Base-by-base conservation (phyloP, 1,140 invertebrate species). In the Pogonomyrmex californicus region DNA sequence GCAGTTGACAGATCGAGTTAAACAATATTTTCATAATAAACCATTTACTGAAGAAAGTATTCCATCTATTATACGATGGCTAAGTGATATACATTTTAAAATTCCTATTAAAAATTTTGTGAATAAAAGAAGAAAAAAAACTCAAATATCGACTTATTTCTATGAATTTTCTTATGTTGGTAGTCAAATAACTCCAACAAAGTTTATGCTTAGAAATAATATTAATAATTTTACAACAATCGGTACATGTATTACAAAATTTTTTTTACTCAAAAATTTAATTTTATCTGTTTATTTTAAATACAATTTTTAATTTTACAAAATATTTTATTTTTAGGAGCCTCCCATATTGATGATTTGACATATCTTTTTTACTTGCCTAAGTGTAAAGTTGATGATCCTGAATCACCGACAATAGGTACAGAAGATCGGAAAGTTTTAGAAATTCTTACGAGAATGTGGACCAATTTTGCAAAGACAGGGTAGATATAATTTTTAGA, bases 381-480 rank as follows among this genome's bases (percentile, higher is more conserved):
- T 41, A 41, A 44, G 33, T 63, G 49, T 41, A 60, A 85, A 47
- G n/a, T 5, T 10, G 10, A 63, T 10, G n/a, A 77, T 68, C 33
- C 12, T 51, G 2, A 38, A 12, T 75, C 65, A 6, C 71, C 88
- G 1, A 38, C 66, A 2, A 54, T 70, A 65, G 77, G 58, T n/a
- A 70, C 82, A 0, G 36, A 54, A 0, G 86, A 86, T 66, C 65
- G 77, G 14, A 5, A 56, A 33, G 12, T 85, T 0, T n/a, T 88
- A 12, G 86, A 90, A 47, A 60, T 70, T 60, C 38, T 90, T 23
- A 60, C 79, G 9, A 70, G n/a, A 38, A 82, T 90, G 71, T 90
- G 82, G 86, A 73, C 41, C 2, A 90, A 88, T 54, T 90, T 90
- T 76, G 88, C 86, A 17, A 79, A 66, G 9, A 82, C 58, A 38